A percentile compares a stretch with the other conserved stretches of the same genome.
Evolutionary conservation across 2,113 vertebrate genomes (phyloP).

Genomic region (Mustela lutreola): DNA sequence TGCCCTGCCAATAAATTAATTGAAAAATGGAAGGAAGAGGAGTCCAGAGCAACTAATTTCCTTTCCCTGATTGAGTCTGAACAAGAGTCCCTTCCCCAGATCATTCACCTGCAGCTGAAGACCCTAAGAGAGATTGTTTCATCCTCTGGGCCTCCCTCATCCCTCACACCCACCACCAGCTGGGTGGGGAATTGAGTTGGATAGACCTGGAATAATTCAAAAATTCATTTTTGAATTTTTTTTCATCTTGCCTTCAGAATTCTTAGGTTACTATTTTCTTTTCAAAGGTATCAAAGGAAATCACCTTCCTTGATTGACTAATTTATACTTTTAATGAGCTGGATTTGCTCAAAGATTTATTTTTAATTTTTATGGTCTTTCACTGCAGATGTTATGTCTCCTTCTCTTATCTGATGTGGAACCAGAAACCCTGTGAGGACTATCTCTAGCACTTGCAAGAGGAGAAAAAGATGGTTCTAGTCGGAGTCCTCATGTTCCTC

Average conservation of each 20-base stretch:
- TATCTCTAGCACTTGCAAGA: background rate
- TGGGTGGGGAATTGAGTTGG: background rate
- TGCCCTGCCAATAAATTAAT: constrained; percentile 45
- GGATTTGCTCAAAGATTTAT: background rate
- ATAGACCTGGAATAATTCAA: background rate
- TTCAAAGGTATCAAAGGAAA: constrained; percentile 8
- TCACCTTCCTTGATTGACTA: background rate
- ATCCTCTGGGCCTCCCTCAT: accelerated
- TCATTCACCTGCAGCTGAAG: constrained; percentile 7
- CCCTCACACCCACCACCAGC: background rate
- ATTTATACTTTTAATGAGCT: background rate
- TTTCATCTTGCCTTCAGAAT: background rate
- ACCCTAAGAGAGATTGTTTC: background rate
- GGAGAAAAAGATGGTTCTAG: background rate
- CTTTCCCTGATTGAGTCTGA: constrained; percentile 42
- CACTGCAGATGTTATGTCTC: background rate
- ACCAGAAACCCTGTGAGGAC: background rate
- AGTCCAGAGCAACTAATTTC: background rate
- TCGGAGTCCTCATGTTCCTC: background rate
- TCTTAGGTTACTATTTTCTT: background rate
- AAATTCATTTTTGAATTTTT: background rate
- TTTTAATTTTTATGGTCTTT: background rate
- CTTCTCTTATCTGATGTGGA: background rate
- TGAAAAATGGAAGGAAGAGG: background rate
- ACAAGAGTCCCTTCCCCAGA: constrained; percentile 21